These are phyloP conservation scores for Oryzias dopingdopingensis DNA, from an alignment of 2,797 vertebrate species.

Conservation along the genomic window DNA sequence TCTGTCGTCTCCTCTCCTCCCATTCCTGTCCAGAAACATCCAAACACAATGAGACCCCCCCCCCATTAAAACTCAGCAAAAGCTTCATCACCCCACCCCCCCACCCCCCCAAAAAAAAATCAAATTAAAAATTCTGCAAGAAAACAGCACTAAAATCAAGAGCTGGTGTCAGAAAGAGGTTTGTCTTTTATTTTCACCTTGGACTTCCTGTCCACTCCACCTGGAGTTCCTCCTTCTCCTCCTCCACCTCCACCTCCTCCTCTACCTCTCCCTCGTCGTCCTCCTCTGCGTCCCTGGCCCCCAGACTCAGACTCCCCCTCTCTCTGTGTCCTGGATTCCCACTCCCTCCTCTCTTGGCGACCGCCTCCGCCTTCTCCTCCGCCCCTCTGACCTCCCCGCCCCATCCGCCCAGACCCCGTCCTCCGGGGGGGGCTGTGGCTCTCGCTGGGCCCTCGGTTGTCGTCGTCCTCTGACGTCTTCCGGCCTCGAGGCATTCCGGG, in stretches of 20 bases:
- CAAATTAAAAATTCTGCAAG: too few relatives aligned
- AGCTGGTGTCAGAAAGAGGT: too few relatives aligned
- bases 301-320: constrained; percentile 56
- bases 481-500: constrained; percentile 36
- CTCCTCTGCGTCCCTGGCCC: constrained; percentile 52
- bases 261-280: constrained; percentile 40
- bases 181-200: constrained; percentile 66
- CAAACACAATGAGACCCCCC: too few relatives aligned
- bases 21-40: constrained; percentile 79
- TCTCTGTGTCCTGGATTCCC: constrained; percentile 54
- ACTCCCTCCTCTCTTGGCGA: constrained; percentile 51
- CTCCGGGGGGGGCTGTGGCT: constrained; percentile 58
- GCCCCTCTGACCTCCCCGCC: constrained; percentile 60
- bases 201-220: constrained; percentile 80
- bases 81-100: too few relatives aligned
- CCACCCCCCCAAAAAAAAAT: too few relatives aligned
- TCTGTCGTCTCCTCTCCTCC: constrained; percentile 90
- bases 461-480: constrained; percentile 59
- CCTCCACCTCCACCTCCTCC: neutral
- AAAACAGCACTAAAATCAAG: too few relatives aligned
- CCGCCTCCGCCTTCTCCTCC: constrained; percentile 45
- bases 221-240: constrained; percentile 37
- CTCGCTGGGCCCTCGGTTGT: constrained; percentile 40
- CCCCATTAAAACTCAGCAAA: too few relatives aligned
- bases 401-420: constrained; percentile 56